A percentile compares a stretch with the other conserved stretches of the same genome.
Conservation (phyloP, 2,113 vertebrate species). For the Phylloscopus trochilus region DNA sequence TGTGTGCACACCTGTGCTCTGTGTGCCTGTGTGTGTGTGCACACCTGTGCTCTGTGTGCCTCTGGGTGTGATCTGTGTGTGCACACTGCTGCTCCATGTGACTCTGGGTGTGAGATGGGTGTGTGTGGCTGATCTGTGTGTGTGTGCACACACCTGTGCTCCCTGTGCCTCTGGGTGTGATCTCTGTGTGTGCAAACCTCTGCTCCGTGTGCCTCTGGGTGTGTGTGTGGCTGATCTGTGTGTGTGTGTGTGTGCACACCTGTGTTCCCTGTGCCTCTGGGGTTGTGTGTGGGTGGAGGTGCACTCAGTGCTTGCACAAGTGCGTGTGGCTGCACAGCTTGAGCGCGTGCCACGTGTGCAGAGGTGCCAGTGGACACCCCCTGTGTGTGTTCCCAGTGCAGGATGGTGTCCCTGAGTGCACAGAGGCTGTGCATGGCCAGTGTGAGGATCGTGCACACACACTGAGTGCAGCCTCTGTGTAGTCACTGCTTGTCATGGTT, state of each 20-base stretch:
- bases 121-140: too few species aligned
- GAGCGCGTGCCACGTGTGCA: rapidly evolving
- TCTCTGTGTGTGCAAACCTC: neutral
- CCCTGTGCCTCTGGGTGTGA: neutral
- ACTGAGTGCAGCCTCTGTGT: neutral
- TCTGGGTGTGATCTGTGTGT: neutral
- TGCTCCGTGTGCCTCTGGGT: too few species aligned
- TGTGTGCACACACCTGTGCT: too few species aligned
- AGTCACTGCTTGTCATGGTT: too few species aligned
- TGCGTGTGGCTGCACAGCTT: rapidly evolving
- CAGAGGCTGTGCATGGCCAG: rapidly evolving
- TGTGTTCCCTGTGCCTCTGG: neutral
- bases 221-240: too few species aligned
- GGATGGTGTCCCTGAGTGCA: rapidly evolving
- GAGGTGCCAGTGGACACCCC: neutral
- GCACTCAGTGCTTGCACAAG: neutral
- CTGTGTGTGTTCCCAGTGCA: neutral
- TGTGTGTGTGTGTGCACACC: neutral
- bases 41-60: too few species aligned
- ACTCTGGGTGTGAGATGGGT: neutral
- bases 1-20: too few species aligned
- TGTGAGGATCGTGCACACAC: neutral
- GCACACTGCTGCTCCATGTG: too few species aligned
- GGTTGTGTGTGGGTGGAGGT: neutral
- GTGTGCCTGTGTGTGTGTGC: rapidly evolving